phyloP scores from a whole-genome alignment of 2,888 invertebrate genomes.

The Lomographa bimaculata region DNA sequence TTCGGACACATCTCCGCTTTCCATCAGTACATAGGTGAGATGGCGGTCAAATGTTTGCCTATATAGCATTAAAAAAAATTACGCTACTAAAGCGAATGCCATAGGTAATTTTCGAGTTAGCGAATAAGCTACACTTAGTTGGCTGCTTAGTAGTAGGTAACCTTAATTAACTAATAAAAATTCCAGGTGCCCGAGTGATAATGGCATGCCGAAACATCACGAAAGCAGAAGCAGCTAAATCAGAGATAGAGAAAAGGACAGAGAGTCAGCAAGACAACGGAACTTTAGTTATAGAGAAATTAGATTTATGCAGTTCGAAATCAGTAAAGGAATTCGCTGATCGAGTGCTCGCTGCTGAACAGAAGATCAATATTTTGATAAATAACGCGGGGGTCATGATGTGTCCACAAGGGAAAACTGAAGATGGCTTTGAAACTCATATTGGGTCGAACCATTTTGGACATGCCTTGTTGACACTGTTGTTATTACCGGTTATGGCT shows the following conservation, averaged over 20 bases:
- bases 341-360: slow-evolving; percentile 66
- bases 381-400: slow-evolving; percentile 89
- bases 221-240: slow-evolving; percentile 79
- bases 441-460: slow-evolving; percentile 87
- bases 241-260: slow-evolving; percentile 62
- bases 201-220: slow-evolving; percentile 73
- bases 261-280: slow-evolving; percentile 37
- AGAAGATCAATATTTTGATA: slow-evolving; percentile 81
- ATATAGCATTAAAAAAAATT: no score
- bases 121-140: no score
- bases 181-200: slow-evolving; percentile 74
- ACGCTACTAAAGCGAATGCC: no score
- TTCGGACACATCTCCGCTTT: no score
- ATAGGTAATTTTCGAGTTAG: no score
- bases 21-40: no score
- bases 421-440: slow-evolving; percentile 87
- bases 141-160: no score
- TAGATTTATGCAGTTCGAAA: slow-evolving; percentile 82
- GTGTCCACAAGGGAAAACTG: slow-evolving; percentile 84
- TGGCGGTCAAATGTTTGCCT: no score
- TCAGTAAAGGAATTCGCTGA: slow-evolving; percentile 82
- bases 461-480: slow-evolving; percentile 84
- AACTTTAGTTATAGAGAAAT: slow-evolving; percentile 61
- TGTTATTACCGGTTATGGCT: slow-evolving; percentile 84
- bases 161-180: background rate